phyloP scores from a whole-genome alignment of 2,797 vertebrate species.

The Dryobates pubescens region DNA sequence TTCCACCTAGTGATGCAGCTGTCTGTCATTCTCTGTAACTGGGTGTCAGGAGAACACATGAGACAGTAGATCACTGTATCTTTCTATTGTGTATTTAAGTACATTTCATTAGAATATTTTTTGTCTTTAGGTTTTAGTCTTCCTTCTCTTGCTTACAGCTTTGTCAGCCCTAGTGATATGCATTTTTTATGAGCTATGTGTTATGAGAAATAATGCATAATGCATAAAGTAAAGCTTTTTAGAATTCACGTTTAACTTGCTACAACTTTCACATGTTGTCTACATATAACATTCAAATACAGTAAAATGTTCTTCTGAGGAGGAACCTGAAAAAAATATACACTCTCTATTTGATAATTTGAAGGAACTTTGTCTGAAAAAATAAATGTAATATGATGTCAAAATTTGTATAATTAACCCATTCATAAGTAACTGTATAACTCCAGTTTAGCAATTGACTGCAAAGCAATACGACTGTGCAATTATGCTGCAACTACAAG shows the following conservation, averaged over 20 bases:
- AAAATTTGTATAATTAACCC: constrained; percentile 1
- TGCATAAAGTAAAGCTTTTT: background rate
- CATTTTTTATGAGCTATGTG: constrained; percentile 14
- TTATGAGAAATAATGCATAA: constrained; percentile 18
- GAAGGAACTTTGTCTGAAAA: background rate
- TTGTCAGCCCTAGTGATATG: background rate
- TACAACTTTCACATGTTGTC: background rate
- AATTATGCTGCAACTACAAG: constrained; percentile 47
- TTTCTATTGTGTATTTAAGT: background rate
- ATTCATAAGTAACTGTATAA: constrained; percentile 2
- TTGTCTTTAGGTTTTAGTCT: constrained; percentile 2
- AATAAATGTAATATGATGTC: background rate
- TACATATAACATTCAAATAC: background rate
- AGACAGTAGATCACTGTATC: background rate
- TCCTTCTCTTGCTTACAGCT: background rate
- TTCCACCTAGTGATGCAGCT: background rate
- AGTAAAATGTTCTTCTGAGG: background rate
- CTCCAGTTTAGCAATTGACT: background rate
- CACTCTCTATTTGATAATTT: background rate
- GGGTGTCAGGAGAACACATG: background rate
- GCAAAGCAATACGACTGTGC: constrained; percentile 18
- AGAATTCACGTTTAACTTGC: background rate
- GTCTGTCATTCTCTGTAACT: background rate
- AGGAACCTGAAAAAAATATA: background rate
- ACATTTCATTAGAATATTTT: constrained; percentile 22